Conservation (phyloP, 2,888 invertebrate genomes). For the Augochlorella aurata region DNA sequence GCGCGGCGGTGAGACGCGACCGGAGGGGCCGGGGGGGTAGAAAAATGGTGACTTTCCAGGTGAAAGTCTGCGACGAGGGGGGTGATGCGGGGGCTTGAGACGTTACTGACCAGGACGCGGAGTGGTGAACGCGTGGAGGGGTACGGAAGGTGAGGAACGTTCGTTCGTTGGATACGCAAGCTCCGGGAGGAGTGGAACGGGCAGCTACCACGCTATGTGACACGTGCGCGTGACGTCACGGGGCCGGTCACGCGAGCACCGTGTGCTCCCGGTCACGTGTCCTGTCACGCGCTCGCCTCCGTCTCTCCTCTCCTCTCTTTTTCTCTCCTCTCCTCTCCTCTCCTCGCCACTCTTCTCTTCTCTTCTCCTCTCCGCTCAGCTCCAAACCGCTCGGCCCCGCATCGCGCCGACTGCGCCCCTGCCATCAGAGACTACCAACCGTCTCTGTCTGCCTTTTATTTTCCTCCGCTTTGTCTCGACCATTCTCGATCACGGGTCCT, state of each 20-base stretch:
- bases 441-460: slow-evolving; percentile 38
- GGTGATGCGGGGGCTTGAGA: slow-evolving; percentile 66
- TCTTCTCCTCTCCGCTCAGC: slow-evolving; percentile 5
- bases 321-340: too few relatives aligned
- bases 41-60: slow-evolving; percentile 64
- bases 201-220: slow-evolving; percentile 79
- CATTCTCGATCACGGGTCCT: slow-evolving; percentile 25
- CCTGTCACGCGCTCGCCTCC: slow-evolving; percentile 78
- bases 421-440: slow-evolving; percentile 9
- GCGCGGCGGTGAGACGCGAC: not conserved
- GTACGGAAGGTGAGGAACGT: slow-evolving; percentile 58
- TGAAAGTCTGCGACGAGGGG: slow-evolving; percentile 69
- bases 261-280: slow-evolving; percentile 81
- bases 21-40: not conserved
- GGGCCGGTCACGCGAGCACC: slow-evolving; percentile 80
- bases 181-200: slow-evolving; percentile 54
- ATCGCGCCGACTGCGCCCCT: slow-evolving; percentile 35
- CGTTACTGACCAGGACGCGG: slow-evolving; percentile 70
- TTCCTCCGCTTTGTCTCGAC: slow-evolving; percentile 18
- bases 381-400: not conserved
- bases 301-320: not conserved
- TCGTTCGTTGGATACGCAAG: slow-evolving; percentile 34
- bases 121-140: slow-evolving; percentile 43
- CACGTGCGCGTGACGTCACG: slow-evolving; percentile 82
- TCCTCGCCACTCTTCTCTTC: too few relatives aligned